Evolutionary conservation across 1,140 invertebrate species (phyloP).

Genomic region (Leucophenga varia): DNA sequence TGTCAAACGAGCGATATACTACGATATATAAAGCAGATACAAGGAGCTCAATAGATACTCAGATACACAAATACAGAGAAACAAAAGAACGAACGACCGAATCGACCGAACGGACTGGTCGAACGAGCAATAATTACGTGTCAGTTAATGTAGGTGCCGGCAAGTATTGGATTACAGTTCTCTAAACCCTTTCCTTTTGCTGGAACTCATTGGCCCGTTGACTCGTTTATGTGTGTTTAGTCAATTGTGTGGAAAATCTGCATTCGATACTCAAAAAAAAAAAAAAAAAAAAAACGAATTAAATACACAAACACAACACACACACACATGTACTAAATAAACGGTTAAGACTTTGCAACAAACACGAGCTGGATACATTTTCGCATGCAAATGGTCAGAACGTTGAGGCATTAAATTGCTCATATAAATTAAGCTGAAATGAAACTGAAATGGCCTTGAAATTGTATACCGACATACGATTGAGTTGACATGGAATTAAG

Average conservation of each 20-base stretch:
- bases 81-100: slow-evolving; percentile 25
- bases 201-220: slow-evolving; percentile 3
- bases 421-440: slow-evolving; percentile 26
- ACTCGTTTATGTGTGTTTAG: slow-evolving; percentile 22
- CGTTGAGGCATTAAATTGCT: slow-evolving; percentile 1
- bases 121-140: slow-evolving; percentile 54
- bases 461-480: not conserved
- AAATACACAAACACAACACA: too few relatives aligned
- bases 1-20: too few relatives aligned
- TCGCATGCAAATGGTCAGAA: too few relatives aligned
- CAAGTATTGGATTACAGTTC: slow-evolving; percentile 43
- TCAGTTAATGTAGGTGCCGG: slow-evolving; percentile 54
- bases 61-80: not conserved
- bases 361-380: too few relatives aligned
- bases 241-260: slow-evolving; percentile 55
- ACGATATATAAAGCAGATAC: too few relatives aligned
- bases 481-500: too few relatives aligned
- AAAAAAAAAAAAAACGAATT: too few relatives aligned
- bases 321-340: too few relatives aligned
- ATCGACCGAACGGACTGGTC: too few relatives aligned
- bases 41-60: too few relatives aligned
- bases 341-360: too few relatives aligned
- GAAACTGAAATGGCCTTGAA: slow-evolving; percentile 39
- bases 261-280: too few relatives aligned
- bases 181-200: slow-evolving; percentile 36